A percentile compares a stretch with the other conserved stretches of the same genome.
Conservation (phyloP, 2,797 vertebrate species). For the Anguilla pacifica region DNA sequence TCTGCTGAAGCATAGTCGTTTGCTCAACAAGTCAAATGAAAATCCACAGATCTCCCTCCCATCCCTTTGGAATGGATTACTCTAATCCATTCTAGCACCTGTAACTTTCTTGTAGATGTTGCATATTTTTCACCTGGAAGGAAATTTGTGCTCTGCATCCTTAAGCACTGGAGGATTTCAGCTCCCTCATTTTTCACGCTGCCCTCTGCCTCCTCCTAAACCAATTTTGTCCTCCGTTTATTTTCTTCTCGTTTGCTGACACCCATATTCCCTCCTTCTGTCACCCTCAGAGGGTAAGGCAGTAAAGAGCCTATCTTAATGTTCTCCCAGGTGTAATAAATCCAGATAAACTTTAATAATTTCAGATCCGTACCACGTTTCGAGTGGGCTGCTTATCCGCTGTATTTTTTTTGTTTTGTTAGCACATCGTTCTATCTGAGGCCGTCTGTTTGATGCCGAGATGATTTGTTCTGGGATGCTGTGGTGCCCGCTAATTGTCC, state of each 20-base stretch:
- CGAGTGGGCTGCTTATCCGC: not conserved
- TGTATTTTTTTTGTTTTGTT: not conserved
- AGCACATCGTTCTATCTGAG: not conserved
- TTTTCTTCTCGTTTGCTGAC: not conserved
- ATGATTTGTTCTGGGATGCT: not conserved
- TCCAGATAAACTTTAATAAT: not conserved
- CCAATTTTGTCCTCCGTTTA: conserved; percentile 15
- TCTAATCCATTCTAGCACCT: not conserved
- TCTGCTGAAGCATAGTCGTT: not conserved
- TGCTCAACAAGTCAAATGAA: not conserved
- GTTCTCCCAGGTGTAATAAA: not conserved
- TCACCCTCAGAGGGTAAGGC: not conserved
- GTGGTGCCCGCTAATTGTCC: not conserved
- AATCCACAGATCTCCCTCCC: not conserved
- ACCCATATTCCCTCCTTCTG: not conserved
- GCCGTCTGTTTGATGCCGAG: not conserved
- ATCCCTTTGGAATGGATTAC: not conserved
- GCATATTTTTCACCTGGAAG: conserved; percentile 5
- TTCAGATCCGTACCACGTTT: not conserved
- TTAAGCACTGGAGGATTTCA: conserved; percentile 3
- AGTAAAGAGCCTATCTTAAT: not conserved
- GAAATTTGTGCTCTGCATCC: conserved; percentile 19
- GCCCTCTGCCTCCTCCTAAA: conserved; percentile 22
- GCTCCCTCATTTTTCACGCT: conserved; percentile 12
- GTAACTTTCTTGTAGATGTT: not conserved